Percentiles rank a stretch among this genome's conserved stretches.
Evolutionary conservation across 2,888 invertebrate species (phyloP).

Genomic region (Himalopsyche tibetana): DNA sequence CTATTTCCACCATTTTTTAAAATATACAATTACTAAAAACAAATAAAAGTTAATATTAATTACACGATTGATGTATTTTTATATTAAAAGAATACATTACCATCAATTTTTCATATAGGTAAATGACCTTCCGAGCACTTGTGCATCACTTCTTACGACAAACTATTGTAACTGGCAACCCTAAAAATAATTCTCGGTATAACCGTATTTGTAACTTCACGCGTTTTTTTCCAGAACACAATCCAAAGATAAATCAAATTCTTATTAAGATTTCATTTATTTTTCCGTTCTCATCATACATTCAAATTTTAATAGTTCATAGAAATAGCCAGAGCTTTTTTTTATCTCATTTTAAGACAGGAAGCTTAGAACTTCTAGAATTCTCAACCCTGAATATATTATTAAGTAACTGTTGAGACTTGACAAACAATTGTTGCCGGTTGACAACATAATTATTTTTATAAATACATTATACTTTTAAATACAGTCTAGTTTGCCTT

Average conservation of each 20-base stretch:
- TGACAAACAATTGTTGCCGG: neutral
- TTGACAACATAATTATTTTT: neutral
- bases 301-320: constrained; percentile 30
- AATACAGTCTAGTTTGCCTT: no score
- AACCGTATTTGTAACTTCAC: constrained; percentile 6
- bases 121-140: no score
- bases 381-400: neutral
- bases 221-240: neutral
- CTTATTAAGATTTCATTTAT: constrained; percentile 7
- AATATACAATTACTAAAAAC: no score
- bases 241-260: constrained; percentile 14
- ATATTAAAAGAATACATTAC: no score
- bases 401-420: neutral
- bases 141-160: no score
- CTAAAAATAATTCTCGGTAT: neutral
- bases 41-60: no score
- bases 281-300: neutral
- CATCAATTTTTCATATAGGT: no score
- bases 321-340: neutral
- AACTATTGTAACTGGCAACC: neutral
- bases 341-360: constrained; percentile 12
- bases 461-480: neutral
- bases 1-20: no score
- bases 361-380: neutral
- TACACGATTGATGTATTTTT: no score